phyloP scores from a whole-genome alignment of 2,797 vertebrate species.

The Scolopax bukidnonensis region DNA sequence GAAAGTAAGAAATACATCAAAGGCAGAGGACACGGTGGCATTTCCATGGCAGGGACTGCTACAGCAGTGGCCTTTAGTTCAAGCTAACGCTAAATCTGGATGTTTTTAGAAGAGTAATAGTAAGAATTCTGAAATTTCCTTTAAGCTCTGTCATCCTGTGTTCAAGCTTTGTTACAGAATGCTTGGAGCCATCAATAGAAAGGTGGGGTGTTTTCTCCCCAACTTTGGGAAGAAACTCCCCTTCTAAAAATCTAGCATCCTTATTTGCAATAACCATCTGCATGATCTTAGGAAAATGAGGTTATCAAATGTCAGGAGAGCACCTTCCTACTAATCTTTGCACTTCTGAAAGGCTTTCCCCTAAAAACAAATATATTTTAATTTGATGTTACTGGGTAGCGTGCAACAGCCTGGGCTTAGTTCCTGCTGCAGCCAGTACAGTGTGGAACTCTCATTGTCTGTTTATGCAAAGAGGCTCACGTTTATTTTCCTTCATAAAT shows the following conservation, averaged over 20 bases:
- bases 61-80: background rate
- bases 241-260: background rate
- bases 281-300: background rate
- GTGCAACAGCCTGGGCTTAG: background rate
- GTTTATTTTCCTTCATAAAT: accelerated
- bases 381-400: background rate
- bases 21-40: background rate
- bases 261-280: background rate
- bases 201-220: background rate
- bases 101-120: background rate
- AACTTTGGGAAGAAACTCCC: background rate
- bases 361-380: background rate
- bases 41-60: background rate
- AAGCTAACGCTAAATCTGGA: background rate
- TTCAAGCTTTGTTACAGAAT: background rate
- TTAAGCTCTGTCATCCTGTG: background rate
- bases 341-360: background rate
- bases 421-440: background rate
- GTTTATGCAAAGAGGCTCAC: background rate
- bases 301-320: background rate
- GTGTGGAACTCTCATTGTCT: background rate
- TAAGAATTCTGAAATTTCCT: background rate
- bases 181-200: background rate
- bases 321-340: accelerated
- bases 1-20: background rate